A percentile compares a stretch with the other conserved stretches of the same genome.
These are phyloP conservation scores for Pomacea canaliculata DNA, from an alignment of 2,888 invertebrate genomes.

Conservation along the genomic window DNA sequence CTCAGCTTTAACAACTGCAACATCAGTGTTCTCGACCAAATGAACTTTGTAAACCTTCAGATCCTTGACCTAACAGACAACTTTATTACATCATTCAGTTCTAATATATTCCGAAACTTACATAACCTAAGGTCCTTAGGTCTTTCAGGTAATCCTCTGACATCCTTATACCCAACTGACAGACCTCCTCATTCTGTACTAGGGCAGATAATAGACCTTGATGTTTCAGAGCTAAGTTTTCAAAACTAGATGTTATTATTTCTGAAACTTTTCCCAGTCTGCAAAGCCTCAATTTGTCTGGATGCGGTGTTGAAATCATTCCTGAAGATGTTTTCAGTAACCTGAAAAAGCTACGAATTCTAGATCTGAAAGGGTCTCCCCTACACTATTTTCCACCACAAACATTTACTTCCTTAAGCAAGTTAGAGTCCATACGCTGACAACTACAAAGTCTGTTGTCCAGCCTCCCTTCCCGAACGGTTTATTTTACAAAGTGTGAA, in stretches of 20 bases:
- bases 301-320: conserved; percentile 2
- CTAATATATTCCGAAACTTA: neutral
- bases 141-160: neutral
- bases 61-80: conserved; percentile 5
- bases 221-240: no score
- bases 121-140: neutral
- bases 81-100: neutral
- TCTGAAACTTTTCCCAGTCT: no score
- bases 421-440: conserved; percentile 1
- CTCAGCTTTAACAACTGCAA: neutral
- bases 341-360: neutral
- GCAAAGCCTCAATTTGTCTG: no score
- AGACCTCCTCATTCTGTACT: no score
- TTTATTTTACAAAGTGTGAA: neutral
- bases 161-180: no score
- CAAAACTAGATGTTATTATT: no score
- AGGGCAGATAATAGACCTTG: no score
- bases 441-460: conserved; percentile 25
- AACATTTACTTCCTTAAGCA: conserved; percentile 1
- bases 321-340: neutral
- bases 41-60: neutral
- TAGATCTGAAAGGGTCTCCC: conserved; percentile 15
- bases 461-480: neutral
- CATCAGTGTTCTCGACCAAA: neutral
- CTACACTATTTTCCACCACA: neutral